Conservation (phyloP, 2,113 vertebrate genomes). For the Tragulus kanchil region DNA sequence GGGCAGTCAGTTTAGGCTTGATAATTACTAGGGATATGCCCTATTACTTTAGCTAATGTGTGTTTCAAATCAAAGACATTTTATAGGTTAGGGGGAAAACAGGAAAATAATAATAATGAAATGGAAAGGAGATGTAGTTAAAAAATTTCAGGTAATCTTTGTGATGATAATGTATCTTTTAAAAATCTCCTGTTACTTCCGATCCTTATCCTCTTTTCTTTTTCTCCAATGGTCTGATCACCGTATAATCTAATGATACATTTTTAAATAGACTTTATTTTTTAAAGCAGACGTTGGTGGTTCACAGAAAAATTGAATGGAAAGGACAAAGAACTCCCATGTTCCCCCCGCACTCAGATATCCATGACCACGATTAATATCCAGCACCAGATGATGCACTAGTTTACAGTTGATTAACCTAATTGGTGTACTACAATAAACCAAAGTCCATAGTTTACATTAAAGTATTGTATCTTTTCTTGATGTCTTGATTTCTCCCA, state of each 20-base stretch:
- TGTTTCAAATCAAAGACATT: not conserved
- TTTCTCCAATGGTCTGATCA: not conserved
- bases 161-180: not conserved
- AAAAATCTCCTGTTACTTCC: not conserved
- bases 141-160: not conserved
- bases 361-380: not conserved
- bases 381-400: not conserved
- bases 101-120: not conserved
- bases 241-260: not conserved
- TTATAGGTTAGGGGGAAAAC: not conserved
- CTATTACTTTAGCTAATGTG: not conserved
- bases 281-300: not conserved
- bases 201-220: not conserved
- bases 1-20: not conserved
- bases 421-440: not conserved
- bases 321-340: not conserved
- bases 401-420: not conserved
- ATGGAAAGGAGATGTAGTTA: not conserved
- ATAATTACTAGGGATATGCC: not conserved
- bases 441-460: not conserved
- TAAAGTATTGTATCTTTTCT: not conserved
- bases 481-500: not conserved
- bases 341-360: fast-evolving
- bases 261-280: not conserved
- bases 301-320: not conserved